Base-by-base conservation (phyloP, 2,113 vertebrate genomes). In the Oreochromis spilurus region DNA sequence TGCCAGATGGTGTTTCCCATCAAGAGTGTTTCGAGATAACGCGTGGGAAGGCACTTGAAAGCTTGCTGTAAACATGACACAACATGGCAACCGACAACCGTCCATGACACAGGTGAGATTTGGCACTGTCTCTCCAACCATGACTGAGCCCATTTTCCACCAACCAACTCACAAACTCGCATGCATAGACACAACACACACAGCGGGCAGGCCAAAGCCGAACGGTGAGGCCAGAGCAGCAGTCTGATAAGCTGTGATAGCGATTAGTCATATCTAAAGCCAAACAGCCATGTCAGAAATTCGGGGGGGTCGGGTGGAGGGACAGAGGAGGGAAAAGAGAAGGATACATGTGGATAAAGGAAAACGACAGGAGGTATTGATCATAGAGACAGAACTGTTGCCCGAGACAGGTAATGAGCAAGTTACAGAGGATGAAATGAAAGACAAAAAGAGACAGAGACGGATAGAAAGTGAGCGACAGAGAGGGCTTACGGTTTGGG, bases 221-320 rank as follows among this genome's bases (percentile, higher is more conserved):
- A 88, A 83, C 19, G 82, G 65, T 26, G 62, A 62, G 60, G 88
- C 92, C 94, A 93, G 86, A 87, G 81, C 85, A 82, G 79, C 70
- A 70, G 94, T 89, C 92, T 93, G 95, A 95, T 91, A 90, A 87
- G 87, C 93, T 89, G 87, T 50, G 91, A 93, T 93, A 94, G 89
- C 79, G 84, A 94, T 93, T 93, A 91, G 90, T 93, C 89, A 92
- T 87, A 90, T 94, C 93, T 92, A 72, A 93, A 87, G 90, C 92
- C 94, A 94, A 94, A 94, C 78, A 70, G 60, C 89, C 81, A 67
- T 92, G 91, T 93, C 86, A 91, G 83, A 93, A 86, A 85, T 84
- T 62, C 24, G 85, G 81, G 82, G 53, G 3, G 52, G 19, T 0
- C 17, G 17, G 50, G 1, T 16, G 55, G 26, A 17, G 53, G n/a